Conservation (phyloP, 2,888 invertebrate species). For the Microdon myrmicae region DNA sequence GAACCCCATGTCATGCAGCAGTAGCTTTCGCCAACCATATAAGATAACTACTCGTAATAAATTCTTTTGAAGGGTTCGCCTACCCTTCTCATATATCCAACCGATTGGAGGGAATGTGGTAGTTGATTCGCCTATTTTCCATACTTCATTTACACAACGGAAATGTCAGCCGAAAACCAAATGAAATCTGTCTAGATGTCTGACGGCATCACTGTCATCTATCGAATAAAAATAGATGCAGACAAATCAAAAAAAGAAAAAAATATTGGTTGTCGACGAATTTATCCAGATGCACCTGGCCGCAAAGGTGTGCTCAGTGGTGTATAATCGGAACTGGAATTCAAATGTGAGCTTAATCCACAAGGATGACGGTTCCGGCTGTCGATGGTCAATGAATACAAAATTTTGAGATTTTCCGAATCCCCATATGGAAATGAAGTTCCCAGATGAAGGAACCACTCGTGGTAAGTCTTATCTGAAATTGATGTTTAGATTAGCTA, state of each 20-base stretch:
- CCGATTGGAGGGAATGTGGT: constrained; percentile 11
- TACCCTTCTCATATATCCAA: constrained; percentile 21
- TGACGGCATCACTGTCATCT: not conserved
- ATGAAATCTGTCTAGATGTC: constrained; percentile 28
- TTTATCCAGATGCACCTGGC: constrained; percentile 47
- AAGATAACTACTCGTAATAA: constrained; percentile 38
- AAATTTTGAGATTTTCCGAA: constrained; percentile 22
- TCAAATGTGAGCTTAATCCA: constrained; percentile 28
- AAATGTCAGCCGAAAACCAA: constrained; percentile 28
- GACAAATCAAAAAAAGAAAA: too few relatives aligned
- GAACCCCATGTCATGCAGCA: constrained; percentile 40
- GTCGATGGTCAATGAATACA: constrained; percentile 44
- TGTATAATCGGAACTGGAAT: constrained; percentile 12
- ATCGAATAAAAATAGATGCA: constrained; percentile 15
- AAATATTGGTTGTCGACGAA: constrained; percentile 23
- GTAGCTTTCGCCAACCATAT: constrained; percentile 15
- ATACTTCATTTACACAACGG: constrained; percentile 17
- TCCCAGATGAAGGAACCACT: too few relatives aligned
- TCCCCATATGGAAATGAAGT: too few relatives aligned
- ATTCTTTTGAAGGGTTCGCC: constrained; percentile 38
- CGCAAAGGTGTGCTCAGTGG: constrained; percentile 2
- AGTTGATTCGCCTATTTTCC: not conserved
- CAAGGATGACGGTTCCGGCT: constrained; percentile 8
- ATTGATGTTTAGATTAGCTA: too few relatives aligned
- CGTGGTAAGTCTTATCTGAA: too few relatives aligned